Base-by-base conservation (phyloP, 2,113 vertebrate genomes). In the Ptyas mucosa region DNA sequence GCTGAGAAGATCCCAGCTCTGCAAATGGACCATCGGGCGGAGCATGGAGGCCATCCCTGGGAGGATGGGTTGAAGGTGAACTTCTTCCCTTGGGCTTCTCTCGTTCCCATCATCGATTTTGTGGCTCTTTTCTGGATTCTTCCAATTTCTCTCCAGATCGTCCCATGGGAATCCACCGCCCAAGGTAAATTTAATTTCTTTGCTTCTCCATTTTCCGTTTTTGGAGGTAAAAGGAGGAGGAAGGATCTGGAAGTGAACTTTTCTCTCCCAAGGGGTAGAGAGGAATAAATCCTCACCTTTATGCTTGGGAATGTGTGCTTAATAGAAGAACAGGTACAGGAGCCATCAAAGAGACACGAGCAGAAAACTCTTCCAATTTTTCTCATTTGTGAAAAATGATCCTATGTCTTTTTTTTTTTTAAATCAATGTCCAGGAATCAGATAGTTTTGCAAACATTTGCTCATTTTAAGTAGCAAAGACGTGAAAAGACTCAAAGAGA, bases 31-130 rank as follows among this genome's bases (percentile, higher is more conserved):
- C 58, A 61, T 61, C 1, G 0, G 2, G 18, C 9, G 18, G 52
- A 54, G 87, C 2, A 39, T 88, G 52, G 87, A 54, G 11, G 29
- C 51, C 87, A 55, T 10, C 6, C 8, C 18, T 8, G 54, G 52
- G 29, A 3, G 1, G 29, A 21, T n/a, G 34, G 26, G 29, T 55
- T 39, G 29, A 29, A 52, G 0, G 29, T n/a, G 1, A 10, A 29
- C 9, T 5, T n/a, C 49, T n/a, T 88, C 11, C 21, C 29, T n/a
- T 8, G 12, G 51, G 6, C 26, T 39, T 2, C 9, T 53, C 51
- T 7, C 18, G 0, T n/a, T 21, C 18, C 87, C 24, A 6, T 8
- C 51, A 1, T 1, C 0, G 14, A n/a, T 20, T 18, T n/a, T 1
- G 8, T 26, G 46, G 87, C 29, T 20, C 46, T 53, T 18, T 18